Evolutionary conservation across 53 echinoderm and acorn worm genomes (phyloP), one percentile per base, ranked within the genome.

Genomic region (Zoroaster sp.): DNA sequence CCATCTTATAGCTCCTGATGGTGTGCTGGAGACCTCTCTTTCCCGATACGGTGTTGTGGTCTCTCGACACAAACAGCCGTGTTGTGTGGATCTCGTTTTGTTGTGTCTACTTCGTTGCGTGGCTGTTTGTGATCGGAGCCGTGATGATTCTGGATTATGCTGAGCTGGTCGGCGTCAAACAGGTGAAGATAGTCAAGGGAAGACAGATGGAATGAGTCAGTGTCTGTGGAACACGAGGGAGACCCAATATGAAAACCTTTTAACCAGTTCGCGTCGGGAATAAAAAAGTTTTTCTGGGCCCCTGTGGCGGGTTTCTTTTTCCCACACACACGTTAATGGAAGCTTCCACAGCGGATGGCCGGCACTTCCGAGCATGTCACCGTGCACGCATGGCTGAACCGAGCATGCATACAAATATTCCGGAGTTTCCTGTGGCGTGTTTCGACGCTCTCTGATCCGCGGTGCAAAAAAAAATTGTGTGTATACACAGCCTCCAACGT

Each of bases 101-200:
- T 17, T 6, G 73, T 1, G 1, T 91, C 25, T 77, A 81, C 73
- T 49, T 78, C 47, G 15, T 94, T 39, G 91, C 82, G 1, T 94
- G 94, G 91, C 53, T 94, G 49, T 67, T 87, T 32, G 83, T 94
- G 43, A 28, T 91, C 18, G 91, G 87, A 1, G 47, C 71, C n/a
- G 47, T 80, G 25, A 40, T 94, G 47, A 83, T 91, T 13, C 43
- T 94, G 38, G 94, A 94, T 68, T 94, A 94, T 55, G 83, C 82
- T 31, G 94, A 94, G 40, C 69, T 91, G 0, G 81, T 94, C 52
- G 94, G 94, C 18, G 87, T 94, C 17, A 94, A 94, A 63, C 94
- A 93, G 91, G 94, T 94, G 75, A 59, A 39, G 49, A 35, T 34
- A 18, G 15, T 11, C 17, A 42, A 43, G 14, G 21, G 15, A 72